Base-by-base conservation (phyloP, 1,140 invertebrate species). In the Latrodectus geometricus region DNA sequence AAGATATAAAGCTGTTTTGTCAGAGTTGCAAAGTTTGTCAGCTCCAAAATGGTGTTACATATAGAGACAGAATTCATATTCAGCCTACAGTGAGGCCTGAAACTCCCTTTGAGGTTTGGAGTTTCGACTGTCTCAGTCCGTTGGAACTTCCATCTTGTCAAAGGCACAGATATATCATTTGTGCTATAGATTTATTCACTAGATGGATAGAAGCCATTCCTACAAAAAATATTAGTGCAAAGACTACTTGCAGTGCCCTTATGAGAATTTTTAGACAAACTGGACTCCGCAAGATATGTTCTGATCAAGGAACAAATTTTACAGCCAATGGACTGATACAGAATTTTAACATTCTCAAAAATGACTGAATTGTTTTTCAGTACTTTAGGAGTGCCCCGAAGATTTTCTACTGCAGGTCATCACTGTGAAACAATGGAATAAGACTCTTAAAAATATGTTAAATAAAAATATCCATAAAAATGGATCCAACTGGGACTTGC, bases 151-250 rank as follows among this genome's bases (percentile, higher is more conserved):
- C 12, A 48, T 72, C 69, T 8, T 8, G 0, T 8, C 20, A 20
- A 72, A 20, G 35, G 14, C 69, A 72, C 35, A 20, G 14, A 48
- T 72, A 23, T 70, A 23, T 72, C 14, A 21, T 72, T 14, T 23
- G 69, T 48, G 69, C 69, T 21, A 48, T 72, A 23, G 69, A 72
- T 48, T 11, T 72, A 15, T 48, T 20, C 69, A 23, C 69, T 20
- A 72, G 69, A 72, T 72, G n/a, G 69, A 20, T 2, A 5, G 20
- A 72, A 72, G 69, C 69, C 20, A 72, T 72, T 23, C 69, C 69
- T 23, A 48, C 35, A 21, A 72, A 72, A 21, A 72, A 72, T 23
- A 72, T 72, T 72, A 72, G 5, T 72, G 9, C 69, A 11, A 72
- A 72, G 21, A 72, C 69, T 21, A 72, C 69, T 35, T 35, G 1